Evolutionary conservation across 2,797 vertebrate species (phyloP).

Genomic region (Clarias pachynema): DNA sequence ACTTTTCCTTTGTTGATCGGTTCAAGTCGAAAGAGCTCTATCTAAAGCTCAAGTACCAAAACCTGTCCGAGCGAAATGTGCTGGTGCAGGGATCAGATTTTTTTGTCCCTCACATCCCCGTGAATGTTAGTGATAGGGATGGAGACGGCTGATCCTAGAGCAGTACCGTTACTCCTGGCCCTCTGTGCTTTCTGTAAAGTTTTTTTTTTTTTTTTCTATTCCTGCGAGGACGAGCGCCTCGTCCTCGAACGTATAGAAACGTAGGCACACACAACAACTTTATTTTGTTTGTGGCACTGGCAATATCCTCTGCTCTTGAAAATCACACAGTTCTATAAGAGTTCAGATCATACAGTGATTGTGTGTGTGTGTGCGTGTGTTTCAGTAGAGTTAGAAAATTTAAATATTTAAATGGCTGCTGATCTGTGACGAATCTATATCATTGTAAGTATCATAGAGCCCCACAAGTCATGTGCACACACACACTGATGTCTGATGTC

Average conservation of each 20-base stretch:
- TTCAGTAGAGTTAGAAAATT: conserved; percentile 42
- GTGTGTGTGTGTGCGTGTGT: conserved; percentile 22
- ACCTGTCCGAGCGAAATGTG: not conserved
- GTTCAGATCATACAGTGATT: conserved; percentile 13
- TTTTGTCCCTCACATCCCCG: not conserved
- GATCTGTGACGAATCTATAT: conserved; percentile 37
- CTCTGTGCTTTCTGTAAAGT: not conserved
- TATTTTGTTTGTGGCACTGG: not conserved
- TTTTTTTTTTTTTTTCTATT: not conserved
- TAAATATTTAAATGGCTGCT: conserved; percentile 45
- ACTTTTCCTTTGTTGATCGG: not conserved
- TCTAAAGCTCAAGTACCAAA: not conserved
- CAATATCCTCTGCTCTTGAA: conserved; percentile 6
- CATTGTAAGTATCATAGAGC: conserved; percentile 42
- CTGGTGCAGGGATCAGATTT: conserved; percentile 27
- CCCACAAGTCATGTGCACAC: conserved; percentile 27
- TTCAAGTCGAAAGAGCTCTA: not conserved
- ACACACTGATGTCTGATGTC: conserved; percentile 52
- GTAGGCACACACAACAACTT: not conserved
- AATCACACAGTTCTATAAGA: conserved; percentile 13
- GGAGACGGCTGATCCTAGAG: conserved; percentile 21
- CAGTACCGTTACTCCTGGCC: conserved; percentile 4
- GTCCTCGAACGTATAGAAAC: not conserved
- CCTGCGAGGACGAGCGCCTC: not conserved
- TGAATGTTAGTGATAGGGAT: conserved; percentile 25